Conservation (phyloP, 1,140 invertebrate species). For the Tetragonula clypearis region DNA sequence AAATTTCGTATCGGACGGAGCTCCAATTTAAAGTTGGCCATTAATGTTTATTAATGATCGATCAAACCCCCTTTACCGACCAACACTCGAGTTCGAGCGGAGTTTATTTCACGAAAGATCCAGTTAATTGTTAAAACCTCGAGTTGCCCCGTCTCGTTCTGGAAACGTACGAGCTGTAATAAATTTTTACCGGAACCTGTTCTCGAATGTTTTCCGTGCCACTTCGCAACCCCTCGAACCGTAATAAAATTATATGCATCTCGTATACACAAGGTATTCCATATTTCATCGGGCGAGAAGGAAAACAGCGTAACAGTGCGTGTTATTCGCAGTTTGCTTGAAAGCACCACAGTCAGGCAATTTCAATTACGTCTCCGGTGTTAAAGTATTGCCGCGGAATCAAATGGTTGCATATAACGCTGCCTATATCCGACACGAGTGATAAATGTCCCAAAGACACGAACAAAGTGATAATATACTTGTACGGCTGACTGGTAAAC, state of each 20-base stretch:
- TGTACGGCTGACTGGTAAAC: neutral
- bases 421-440: conserved; percentile 23
- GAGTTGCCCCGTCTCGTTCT: neutral
- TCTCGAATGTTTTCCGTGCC: neutral
- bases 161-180: neutral
- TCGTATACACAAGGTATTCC: conserved; percentile 4
- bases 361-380: conserved; percentile 42
- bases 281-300: neutral
- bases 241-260: conserved; percentile 21
- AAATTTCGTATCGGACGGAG: conserved; percentile 24
- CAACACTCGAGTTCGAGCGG: neutral
- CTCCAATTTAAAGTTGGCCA: conserved; percentile 45
- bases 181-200: neutral
- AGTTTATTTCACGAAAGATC: conserved; percentile 8
- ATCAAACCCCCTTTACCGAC: conserved; percentile 25
- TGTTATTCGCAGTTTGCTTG: neutral
- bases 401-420: conserved; percentile 5
- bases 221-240: neutral
- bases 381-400: conserved; percentile 37
- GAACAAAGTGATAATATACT: conserved; percentile 22
- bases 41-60: conserved; percentile 55
- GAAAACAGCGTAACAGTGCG: neutral
- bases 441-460: conserved; percentile 33
- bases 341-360: conserved; percentile 9
- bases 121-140: conserved; percentile 23